Base-by-base conservation (phyloP, 2,797 vertebrate genomes). In the Helicolenus hilgendorfi region DNA sequence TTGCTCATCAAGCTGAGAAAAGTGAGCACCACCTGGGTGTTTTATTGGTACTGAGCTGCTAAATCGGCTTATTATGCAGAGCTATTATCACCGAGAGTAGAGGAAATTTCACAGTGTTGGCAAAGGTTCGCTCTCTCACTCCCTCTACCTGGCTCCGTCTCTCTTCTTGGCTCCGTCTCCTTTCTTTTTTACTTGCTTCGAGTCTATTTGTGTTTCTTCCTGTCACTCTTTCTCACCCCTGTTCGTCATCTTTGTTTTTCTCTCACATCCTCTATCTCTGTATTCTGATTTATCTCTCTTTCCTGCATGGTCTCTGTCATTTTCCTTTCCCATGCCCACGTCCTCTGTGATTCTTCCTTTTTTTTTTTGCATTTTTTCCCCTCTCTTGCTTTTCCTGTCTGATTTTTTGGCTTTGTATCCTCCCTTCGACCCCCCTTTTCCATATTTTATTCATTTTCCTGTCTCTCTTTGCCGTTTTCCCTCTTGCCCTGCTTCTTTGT, bases 41-140 rank as follows among this genome's bases (percentile, higher is more conserved):
- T 94, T 91, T 92, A 94, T 86, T 81, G 89, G 77, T 88, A 72
- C 83, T 85, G 88, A 93, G 92, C 91, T 84, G 84, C 91, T 89
- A 92, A 89, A 94, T 94, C 83, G 81, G 86, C 88, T 91, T 88
- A 92, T 92, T 93, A 90, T 94, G 86, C 90, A 74, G 72, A 79
- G 88, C 89, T 87, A 87, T 94, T 92, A 94, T 91, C 81, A 70
- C 82, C 15, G 24, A 72, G 88, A 89, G 87, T 88, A 91, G 76
- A 92, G 87, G 86, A 85, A 81, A 86, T 89, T 88, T 91, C 85
- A 76, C 77, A 79, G 75, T 58, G 81, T 72, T 93, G 91, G 89
- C 92, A 87, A 70, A 72, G 79, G 33, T 49, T 77, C 33, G 41
- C 45, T 55, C 53, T 85, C 13, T 53, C 31, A 27, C 60, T 62